phyloP scores from a whole-genome alignment of 2,113 vertebrate species.

The Castor canadensis region DNA sequence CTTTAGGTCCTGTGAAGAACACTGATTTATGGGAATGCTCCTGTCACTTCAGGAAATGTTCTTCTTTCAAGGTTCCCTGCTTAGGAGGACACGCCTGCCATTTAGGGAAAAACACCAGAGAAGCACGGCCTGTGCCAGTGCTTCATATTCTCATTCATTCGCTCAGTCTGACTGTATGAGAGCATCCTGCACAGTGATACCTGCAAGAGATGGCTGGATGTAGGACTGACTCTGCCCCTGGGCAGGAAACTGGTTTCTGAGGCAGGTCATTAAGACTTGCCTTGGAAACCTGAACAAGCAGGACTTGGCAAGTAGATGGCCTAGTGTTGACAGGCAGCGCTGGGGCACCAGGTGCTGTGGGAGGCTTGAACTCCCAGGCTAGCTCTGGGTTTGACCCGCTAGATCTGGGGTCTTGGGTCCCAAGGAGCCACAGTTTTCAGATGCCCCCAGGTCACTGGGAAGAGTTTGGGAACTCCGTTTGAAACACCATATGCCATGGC shows the following conservation, averaged over 20 bases:
- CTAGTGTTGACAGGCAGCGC: background rate
- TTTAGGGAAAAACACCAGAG: background rate
- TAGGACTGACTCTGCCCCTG: background rate
- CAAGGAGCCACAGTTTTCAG: background rate
- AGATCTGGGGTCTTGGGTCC: too few species aligned
- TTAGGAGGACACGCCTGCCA: background rate
- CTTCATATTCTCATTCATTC: background rate
- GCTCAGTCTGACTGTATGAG: background rate
- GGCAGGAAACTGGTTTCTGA: rapidly evolving
- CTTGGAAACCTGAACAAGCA: background rate
- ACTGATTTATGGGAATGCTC: background rate
- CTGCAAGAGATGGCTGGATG: rapidly evolving
- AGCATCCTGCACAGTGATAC: background rate
- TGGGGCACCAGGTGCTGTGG: background rate
- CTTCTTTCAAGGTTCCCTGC: background rate
- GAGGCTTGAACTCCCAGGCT: background rate
- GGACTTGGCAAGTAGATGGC: background rate
- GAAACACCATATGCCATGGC: background rate
- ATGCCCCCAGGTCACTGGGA: background rate
- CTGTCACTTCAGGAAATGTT: background rate
- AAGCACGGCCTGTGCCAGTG: background rate
- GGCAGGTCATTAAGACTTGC: background rate
- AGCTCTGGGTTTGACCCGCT: background rate
- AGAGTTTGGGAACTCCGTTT: background rate
- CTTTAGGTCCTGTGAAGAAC: conserved; percentile 8